Base-by-base conservation (phyloP, 2,888 invertebrate species). In the Clunio marinus region DNA sequence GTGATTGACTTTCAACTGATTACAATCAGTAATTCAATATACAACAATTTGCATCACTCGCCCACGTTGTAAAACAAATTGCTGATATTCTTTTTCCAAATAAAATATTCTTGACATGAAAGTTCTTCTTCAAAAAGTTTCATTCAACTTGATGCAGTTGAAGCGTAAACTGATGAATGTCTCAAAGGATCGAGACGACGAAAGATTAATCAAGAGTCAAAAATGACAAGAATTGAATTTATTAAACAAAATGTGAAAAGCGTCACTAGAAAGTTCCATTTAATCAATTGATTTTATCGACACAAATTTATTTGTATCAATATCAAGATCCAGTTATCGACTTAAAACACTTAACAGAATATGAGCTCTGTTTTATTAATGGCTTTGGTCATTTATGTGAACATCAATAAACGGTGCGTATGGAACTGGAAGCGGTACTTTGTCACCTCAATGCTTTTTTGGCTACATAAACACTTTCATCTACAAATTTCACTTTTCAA, bases 61-160 rank as follows among this genome's bases (percentile, higher is more conserved):
- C 62, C 62, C 62, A 62, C 62, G 5, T 35, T 62, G 62, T 62
- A 37, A 62, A 37, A 41, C 62, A 25, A 62, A 37, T 62, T 62
- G 62, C n/a, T 41, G 20, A 35, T 32, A 22, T 32, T 22, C 8
- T 13, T n/a, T 37, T 62, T 27, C 57, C n/a, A n/a, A n/a, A n/a
- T n/a, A n/a, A n/a, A n/a, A n/a, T n/a, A n/a, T n/a, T n/a, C n/a
- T n/a, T 32, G n/a, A n/a, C 41, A 41, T 41, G 15, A 41, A 41
- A 41, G 41, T 41, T 41, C 41, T 41, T 15, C 15, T 41, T 41
- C 41, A 41, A 41, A 32, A n/a, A 41, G 41, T 41, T 41, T n/a
- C 41, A 15, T 41, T 41, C 41, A 41, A 41, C 41, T 41, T 15
- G n/a, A n/a, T n/a, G n/a, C n/a, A n/a, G n/a, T n/a, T n/a, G n/a